phyloP scores from a whole-genome alignment of 1,140 invertebrate species.

The Drosophila chauvacae region DNA sequence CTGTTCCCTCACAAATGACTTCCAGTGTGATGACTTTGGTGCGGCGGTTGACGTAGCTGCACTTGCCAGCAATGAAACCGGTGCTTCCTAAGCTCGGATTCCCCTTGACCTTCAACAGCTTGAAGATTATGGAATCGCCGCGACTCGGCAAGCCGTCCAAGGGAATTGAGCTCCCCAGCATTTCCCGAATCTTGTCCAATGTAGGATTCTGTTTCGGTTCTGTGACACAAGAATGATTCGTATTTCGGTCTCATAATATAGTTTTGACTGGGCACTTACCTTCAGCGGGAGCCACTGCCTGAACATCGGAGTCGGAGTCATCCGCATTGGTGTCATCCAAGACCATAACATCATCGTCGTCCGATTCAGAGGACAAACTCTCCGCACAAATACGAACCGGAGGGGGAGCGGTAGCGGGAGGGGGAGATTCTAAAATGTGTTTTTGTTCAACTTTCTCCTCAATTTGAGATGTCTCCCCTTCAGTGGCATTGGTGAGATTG shows the following conservation, averaged over 20 bases:
- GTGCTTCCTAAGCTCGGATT: conserved; percentile 6
- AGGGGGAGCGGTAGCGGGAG: neutral
- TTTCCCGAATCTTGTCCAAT: conserved; percentile 22
- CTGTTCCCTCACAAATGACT: conserved; percentile 31
- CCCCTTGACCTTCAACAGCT: conserved; percentile 31
- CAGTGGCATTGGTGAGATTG: neutral
- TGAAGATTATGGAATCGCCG: conserved; percentile 57
- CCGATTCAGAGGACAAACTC: conserved; percentile 42
- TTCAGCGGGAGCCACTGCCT: conserved; percentile 15
- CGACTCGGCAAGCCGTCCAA: conserved; percentile 34
- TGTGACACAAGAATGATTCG: neutral
- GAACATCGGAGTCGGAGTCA: conserved; percentile 44
- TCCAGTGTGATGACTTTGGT: conserved; percentile 43
- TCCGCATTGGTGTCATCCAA: conserved; percentile 57
- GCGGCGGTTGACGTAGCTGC: conserved; percentile 61
- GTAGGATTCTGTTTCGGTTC: neutral
- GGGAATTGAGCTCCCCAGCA: conserved; percentile 30
- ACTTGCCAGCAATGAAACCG: conserved; percentile 41
- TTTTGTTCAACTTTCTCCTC: conserved; percentile 2
- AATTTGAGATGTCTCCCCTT: neutral
- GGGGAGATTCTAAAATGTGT: neutral
- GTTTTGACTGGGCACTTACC: neutral
- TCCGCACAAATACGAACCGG: conserved; percentile 15
- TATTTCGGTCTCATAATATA: neutral
- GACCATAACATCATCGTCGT: conserved; percentile 69